Base-by-base conservation (phyloP, 92 coral and sea anemone species). In the Paramuricea clavata region DNA sequence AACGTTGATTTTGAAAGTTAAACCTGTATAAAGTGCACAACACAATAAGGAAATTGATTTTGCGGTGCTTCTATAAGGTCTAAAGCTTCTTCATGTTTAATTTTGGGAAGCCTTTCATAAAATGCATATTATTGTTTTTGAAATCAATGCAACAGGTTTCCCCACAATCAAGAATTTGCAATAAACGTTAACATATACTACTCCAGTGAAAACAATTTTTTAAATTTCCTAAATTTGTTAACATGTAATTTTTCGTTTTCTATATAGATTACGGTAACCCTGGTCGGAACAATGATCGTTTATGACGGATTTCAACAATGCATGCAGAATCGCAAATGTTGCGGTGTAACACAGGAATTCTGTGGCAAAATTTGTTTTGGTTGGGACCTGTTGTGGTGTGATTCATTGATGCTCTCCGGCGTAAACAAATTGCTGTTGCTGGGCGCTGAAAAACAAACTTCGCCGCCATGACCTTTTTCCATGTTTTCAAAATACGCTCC, bases 301-400 rank as follows among this genome's bases (percentile, higher is more conserved):
- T 21, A 2, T 54, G 6, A 17, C 0, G 6, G 44, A 10, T 21
- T 21, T 21, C 62, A 21, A 54, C 25, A 23, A n/a, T n/a, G n/a
- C n/a, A 47, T 15, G 13, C 54, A 10, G 19, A 17, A 47, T 8
- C 19, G 22, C 26, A 54, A 21, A 10, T 8, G 23, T 5, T 2
- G 42, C 19, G 62, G 62, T 54, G 19, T 3, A 54, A 19, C 62
- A 54, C 62, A 54, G 17, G 62, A 21, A 54, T 17, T 23, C 62
- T 54, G 23, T 21, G 62, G 62, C 62, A 21, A 54, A 54, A 23
- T 10, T 54, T 54, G 26, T 73, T 73, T 42, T 52, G 5, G 15
- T 33, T 21, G 2, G 17, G 35, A 73, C 79, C 79, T 73, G 79
- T 73, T 21, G 79, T 39, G 79, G 79, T 12, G 23, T 21, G 31